Evolutionary conservation across 2,113 vertebrate genomes (phyloP), one percentile per base, ranked within the genome.

Genomic region (Heterotis niloticus): DNA sequence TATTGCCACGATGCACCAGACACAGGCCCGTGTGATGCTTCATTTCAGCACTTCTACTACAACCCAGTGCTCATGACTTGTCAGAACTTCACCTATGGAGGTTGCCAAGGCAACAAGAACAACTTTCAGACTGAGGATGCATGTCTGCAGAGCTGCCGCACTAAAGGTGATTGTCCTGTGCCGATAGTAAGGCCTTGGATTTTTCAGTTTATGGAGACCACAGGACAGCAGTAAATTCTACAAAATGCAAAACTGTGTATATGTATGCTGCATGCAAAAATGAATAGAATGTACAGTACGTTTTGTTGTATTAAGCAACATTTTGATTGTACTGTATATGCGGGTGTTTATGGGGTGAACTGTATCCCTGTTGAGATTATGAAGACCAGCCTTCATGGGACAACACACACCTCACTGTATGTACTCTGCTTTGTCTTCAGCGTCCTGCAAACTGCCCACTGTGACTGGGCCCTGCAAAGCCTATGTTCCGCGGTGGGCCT

Each of bases 111-210:
- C 20, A 99, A 98, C 0, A 88, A 90, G 80, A 99, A 99, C 90
- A 98, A 96, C 87, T 99, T 99, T 70, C 0, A 1, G 10, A 88
- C 83, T 0, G 95, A 98, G 83, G 95, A 92, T 83, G 92, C 93
- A 1, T 99, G 98, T 81, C 90, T 99, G 67, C 97, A 99, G 92
- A 94, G 93, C 0, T 99, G 97, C 85, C 91, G 97, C 26, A 96
- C 94, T 0, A 94, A 96, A 82, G 97, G 97, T 98, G 82, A 44
- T 44, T 44, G 34, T 44, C 34, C 7, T n/a, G n/a, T n/a, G n/a
- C n/a, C n/a, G n/a, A n/a, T n/a, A n/a, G n/a, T n/a, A n/a, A n/a
- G n/a, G 34, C 34, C 7, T 4, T 44, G 3, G 7, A 4, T 44
- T 44, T 44, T 44, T 4, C 34, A 44, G 34, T 7, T 2, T 62